phyloP scores from a whole-genome alignment of 1,140 invertebrate species.

The Drosophila bifasciata region DNA sequence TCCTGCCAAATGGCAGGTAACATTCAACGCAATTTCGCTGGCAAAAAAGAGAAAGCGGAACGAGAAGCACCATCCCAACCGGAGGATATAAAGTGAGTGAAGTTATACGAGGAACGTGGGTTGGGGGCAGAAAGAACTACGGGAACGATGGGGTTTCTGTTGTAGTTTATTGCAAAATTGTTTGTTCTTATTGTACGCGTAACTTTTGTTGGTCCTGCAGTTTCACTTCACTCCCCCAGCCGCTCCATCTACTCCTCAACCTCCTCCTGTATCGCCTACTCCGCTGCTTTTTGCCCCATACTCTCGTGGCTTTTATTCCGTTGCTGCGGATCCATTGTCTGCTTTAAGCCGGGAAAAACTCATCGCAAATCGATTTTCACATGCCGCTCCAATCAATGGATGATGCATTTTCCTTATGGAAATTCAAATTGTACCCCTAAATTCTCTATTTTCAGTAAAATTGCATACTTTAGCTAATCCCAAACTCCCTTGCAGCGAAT shows the following conservation, averaged over 20 bases:
- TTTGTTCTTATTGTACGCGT: conserved; percentile 8
- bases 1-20: conserved; percentile 77
- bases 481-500: no score
- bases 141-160: not conserved
- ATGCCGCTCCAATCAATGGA: no score
- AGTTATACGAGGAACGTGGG: not conserved
- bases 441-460: no score
- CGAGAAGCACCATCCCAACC: not conserved
- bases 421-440: not conserved
- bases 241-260: not conserved
- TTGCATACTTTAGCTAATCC: no score
- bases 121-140: no score
- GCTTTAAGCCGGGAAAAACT: conserved; percentile 16
- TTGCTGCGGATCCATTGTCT: conserved; percentile 12
- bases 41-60: conserved; percentile 31
- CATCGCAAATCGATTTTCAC: not conserved
- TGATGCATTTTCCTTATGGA: no score
- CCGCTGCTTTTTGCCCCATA: no score
- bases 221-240: no score
- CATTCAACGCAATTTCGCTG: conserved; percentile 78
- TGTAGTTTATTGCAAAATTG: conserved; percentile 24
- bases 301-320: conserved; percentile 26
- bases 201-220: conserved; percentile 1
- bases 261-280: no score
- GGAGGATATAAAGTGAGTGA: not conserved